Evolutionary conservation across 2,888 invertebrate genomes (phyloP).

Genomic region (Plebejus argus): DNA sequence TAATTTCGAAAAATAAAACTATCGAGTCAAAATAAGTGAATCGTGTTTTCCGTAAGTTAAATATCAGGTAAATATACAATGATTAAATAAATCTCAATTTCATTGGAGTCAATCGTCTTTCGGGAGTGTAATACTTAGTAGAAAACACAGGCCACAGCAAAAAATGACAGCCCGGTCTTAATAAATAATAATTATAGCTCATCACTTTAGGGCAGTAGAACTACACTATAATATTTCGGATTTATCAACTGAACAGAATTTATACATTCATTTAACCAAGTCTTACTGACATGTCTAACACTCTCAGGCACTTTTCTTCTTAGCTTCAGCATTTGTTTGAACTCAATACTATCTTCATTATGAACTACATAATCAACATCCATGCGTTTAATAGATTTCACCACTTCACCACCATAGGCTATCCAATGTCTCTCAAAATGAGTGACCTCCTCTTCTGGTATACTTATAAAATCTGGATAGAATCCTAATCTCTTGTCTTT

Average conservation of each 20-base stretch:
- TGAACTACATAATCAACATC: conserved; percentile 68
- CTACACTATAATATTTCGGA: conserved; percentile 58
- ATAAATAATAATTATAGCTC: background rate
- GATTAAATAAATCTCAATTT: no score
- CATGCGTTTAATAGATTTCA: conserved; percentile 57
- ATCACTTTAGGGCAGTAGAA: conserved; percentile 48
- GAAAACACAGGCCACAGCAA: no score
- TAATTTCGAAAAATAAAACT: no score
- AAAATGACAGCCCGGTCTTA: no score
- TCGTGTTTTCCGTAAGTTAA: no score
- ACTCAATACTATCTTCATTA: conserved; percentile 53
- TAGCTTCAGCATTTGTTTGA: conserved; percentile 57
- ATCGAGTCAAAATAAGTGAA: no score
- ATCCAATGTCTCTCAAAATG: conserved; percentile 82
- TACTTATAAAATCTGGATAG: conserved; percentile 72
- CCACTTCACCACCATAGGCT: conserved; percentile 80
- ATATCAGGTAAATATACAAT: no score
- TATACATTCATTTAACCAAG: conserved; percentile 69
- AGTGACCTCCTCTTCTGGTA: conserved; percentile 60
- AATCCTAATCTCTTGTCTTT: conserved; percentile 62
- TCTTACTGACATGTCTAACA: conserved; percentile 63
- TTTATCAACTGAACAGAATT: conserved; percentile 59
- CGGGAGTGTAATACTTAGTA: no score
- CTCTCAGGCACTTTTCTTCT: conserved; percentile 50
- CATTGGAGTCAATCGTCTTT: no score